Base-by-base conservation (phyloP, 2,888 invertebrate species). In the Acanthoscelides obtectus region DNA sequence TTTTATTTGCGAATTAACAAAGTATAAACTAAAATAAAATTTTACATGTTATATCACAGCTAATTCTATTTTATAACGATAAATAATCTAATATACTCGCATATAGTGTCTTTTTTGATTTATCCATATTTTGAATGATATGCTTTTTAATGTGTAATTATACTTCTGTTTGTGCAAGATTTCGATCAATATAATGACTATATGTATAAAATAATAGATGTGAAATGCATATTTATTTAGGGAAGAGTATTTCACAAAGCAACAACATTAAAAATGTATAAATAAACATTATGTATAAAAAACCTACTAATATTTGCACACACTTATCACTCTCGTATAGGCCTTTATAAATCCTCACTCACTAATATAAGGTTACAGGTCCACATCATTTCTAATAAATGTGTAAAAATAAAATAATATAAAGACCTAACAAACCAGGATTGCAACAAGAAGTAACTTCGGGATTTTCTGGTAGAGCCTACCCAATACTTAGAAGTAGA, bases 21-120 rank as follows among this genome's bases (percentile, higher is more conserved):
- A 79, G 78, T 76, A 76, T 72, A 74, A 70, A 74, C 71, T 72
- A 77, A 77, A 77, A 76, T 75, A 75, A 76, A 77, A 75, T 71
- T 73, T 77, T 77, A 25, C 77, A 75, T 76, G 72, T 66, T 76
- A 78, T 81, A 82, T 82, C 82, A 82, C 82, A 82, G 82, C 82
- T 82, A 82, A 79, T 78, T 78, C 79, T 80, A 79, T 77, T 78
- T 74, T 77, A 75, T 75, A 73, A 67, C 70, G 74, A 74, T 72
- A 74, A 75, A 45, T 45, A 45, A 45, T 45, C 6, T 45, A 45
- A 45, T 45, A 45, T 45, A 77, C 74, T 72, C 69, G 70, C 73
- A 72, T 70, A 72, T 70, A 75, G 72, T 75, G 72, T 74, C 74
- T 73, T 72, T n/a, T 75, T 72, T 72, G 70, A 72, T 72, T 74